Evolutionary conservation across 2,113 vertebrate species (phyloP).

Genomic region (Caretta caretta): DNA sequence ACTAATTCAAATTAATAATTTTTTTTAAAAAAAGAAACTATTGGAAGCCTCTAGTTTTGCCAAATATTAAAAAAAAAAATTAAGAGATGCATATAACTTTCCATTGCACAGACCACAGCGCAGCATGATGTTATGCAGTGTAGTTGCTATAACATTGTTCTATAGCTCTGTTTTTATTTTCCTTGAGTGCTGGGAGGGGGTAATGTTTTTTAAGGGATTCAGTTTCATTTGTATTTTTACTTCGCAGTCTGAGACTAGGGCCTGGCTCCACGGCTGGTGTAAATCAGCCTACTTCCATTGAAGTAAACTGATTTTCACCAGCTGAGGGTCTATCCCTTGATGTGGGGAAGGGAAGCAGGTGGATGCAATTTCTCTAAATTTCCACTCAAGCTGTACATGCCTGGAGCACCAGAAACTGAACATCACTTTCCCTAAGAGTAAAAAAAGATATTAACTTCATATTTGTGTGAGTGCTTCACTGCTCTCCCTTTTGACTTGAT

Average conservation of each 20-base stretch:
- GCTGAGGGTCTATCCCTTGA: conserved; percentile 51
- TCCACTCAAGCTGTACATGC: conserved; percentile 63
- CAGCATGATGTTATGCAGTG: rapidly evolving
- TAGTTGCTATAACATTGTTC: background rate
- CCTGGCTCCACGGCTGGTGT: conserved; percentile 53
- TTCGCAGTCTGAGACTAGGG: conserved; percentile 53
- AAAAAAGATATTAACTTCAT: conserved; percentile 78
- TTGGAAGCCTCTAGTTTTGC: background rate
- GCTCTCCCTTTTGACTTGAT: conserved; percentile 62
- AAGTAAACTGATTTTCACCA: conserved; percentile 59
- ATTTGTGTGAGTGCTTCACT: conserved; percentile 61
- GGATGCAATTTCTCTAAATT: conserved; percentile 71
- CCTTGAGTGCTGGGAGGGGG: background rate
- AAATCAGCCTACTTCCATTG: conserved; percentile 52
- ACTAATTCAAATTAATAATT: background rate
- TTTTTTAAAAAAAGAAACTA: no score
- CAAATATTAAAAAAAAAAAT: no score
- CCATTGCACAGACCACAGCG: background rate
- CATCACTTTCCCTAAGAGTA: conserved; percentile 71
- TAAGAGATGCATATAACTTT: rapidly evolving
- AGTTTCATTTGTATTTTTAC: conserved; percentile 75
- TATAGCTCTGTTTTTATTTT: background rate
- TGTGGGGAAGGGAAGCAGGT: conserved; percentile 65
- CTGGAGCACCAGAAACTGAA: conserved; percentile 74
- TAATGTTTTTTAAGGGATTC: conserved; percentile 36